phyloP scores from a whole-genome alignment of 2,888 invertebrate species.

The Opisthograptis luteolata region DNA sequence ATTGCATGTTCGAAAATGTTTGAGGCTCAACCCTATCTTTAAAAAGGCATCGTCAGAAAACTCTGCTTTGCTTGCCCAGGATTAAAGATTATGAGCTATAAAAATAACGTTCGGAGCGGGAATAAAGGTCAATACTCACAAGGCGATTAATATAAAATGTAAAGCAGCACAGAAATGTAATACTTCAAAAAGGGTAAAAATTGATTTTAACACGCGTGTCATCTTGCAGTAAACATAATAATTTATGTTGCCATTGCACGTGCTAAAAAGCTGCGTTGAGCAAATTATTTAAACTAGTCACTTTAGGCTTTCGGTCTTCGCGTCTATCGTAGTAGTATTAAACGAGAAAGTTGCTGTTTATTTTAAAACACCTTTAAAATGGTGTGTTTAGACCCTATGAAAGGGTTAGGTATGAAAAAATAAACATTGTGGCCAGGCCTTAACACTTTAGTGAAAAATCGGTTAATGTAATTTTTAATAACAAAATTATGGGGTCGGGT shows the following conservation, averaged over 20 bases:
- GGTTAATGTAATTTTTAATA: constrained; percentile 54
- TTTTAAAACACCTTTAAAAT: background rate
- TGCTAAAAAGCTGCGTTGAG: too few relatives aligned
- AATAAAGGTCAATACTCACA: constrained; percentile 17
- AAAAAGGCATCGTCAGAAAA: constrained; percentile 66
- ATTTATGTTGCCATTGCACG: too few relatives aligned
- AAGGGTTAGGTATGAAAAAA: constrained; percentile 32
- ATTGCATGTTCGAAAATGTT: constrained; percentile 46
- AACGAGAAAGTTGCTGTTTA: too few relatives aligned
- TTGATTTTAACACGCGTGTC: too few relatives aligned
- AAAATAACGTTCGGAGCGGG: constrained; percentile 56
- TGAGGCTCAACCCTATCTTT: constrained; percentile 60
- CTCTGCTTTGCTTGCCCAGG: constrained; percentile 57
- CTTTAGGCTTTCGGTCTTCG: too few relatives aligned
- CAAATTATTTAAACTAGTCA: too few relatives aligned
- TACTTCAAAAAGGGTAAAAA: background rate
- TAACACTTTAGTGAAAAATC: constrained; percentile 43
- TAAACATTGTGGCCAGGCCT: constrained; percentile 10
- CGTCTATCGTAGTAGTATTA: too few relatives aligned
- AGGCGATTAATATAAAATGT: background rate
- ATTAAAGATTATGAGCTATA: constrained; percentile 61
- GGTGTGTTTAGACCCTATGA: constrained; percentile 15
- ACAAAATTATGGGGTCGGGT: constrained; percentile 52
- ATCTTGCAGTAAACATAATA: too few relatives aligned
- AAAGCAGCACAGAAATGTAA: too few relatives aligned